Base-by-base conservation (phyloP, 2,113 vertebrate genomes). In the Alligator mississippiensis region DNA sequence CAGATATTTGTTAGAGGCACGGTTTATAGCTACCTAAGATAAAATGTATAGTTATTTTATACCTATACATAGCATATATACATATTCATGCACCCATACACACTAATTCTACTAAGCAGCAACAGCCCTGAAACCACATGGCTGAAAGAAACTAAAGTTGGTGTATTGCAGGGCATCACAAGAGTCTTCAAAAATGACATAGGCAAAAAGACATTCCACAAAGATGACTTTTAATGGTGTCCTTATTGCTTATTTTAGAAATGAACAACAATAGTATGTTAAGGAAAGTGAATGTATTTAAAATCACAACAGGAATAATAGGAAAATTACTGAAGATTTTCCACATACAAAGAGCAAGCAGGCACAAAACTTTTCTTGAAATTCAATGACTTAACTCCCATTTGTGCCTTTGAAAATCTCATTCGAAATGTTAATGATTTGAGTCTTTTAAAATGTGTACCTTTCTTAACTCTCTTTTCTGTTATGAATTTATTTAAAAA, bases 141-240 rank as follows among this genome's bases (percentile, higher is more conserved):
- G 47, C 47, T 47, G 47, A 88, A 85, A 85, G 27, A 63, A 90
- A 90, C 18, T 11, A 3, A 66, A 74, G 68, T 25, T 81, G 74
- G 28, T 19, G 30, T 0, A 0, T 25, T 30, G 47, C 60, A 74
- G 30, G 17, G 38, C 28, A 59, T 58, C 5, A 75, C 47, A 21
- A 17, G 60, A 58, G 9, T 30, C 25, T 84, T 74, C 58, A 30
- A 68, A 59, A 47, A 6, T 60, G 77, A n/a, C 6, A 25, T 2
- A 60, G 47, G 47, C 47, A 47, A 47, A 47, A 47, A 47, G 47
- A 28, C 1, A 21, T 58, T 38, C 70, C 0, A 84, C 75, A 25
- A 82, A n/a, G 58, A 28, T 5, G 4, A 74, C 38, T 6, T 84
- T 83, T 55, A 82, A 21, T n/a, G 1, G 88, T 60, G 17, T 13